Percentiles rank a stretch among this genome's conserved stretches.
Conservation (phyloP, 2,113 vertebrate genomes). For the Pampusana beccarii region DNA sequence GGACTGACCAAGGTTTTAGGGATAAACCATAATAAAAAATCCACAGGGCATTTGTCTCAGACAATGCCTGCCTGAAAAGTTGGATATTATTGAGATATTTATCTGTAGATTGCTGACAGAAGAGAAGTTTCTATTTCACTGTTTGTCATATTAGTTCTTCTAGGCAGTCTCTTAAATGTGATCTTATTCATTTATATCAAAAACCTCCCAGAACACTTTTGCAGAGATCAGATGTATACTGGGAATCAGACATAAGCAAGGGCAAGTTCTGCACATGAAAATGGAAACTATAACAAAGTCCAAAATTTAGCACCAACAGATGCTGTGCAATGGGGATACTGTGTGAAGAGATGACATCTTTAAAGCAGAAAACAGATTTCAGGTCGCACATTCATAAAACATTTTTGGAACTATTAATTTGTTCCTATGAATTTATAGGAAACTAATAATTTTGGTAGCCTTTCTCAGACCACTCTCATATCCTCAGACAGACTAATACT, state of each 20-base stretch:
- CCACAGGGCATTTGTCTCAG: background rate
- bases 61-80: background rate
- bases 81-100: background rate
- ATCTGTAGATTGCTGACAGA: background rate
- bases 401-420: background rate
- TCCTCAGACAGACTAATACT: background rate
- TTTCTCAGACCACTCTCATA: background rate
- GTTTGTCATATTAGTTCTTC: background rate
- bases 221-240: background rate
- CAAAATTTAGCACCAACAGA: background rate
- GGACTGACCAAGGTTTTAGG: background rate
- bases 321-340: background rate
- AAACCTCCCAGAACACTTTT: background rate
- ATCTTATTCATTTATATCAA: background rate
- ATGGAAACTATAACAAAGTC: background rate
- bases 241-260: background rate
- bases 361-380: background rate
- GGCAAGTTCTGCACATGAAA: background rate
- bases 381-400: background rate
- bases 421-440: background rate
- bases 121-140: background rate
- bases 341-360: background rate
- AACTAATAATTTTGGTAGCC: background rate
- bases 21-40: background rate
- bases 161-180: background rate